phyloP scores from a whole-genome alignment of 2,888 invertebrate genomes.

The Dastarcus helophoroides region DNA sequence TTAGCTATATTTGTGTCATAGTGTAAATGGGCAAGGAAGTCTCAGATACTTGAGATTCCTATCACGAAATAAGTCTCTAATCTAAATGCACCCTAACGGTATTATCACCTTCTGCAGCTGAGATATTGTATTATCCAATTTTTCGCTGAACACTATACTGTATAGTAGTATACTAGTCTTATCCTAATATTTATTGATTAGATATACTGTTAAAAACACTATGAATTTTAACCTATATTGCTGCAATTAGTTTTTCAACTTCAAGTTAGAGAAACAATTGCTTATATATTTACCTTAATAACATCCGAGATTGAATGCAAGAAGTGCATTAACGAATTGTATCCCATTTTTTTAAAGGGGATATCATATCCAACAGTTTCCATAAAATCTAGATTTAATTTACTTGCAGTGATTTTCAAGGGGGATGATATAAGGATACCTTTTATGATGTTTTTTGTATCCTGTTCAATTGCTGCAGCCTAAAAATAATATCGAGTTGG shows the following conservation, averaged over 20 bases:
- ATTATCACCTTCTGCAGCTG: too few species aligned
- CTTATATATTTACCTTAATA: slow-evolving; percentile 13
- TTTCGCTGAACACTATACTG: too few species aligned
- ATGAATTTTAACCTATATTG: too few species aligned
- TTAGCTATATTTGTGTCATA: too few species aligned
- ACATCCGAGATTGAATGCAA: slow-evolving; percentile 23
- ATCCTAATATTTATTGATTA: too few species aligned
- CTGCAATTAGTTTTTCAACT: too few species aligned
- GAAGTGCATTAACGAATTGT: slow-evolving; percentile 19
- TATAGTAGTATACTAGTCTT: too few species aligned
- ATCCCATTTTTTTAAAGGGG: slow-evolving; percentile 22
- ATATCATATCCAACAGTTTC: slow-evolving; percentile 21
- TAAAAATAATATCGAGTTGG: neutral
- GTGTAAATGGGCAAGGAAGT: too few species aligned
- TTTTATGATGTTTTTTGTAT: slow-evolving; percentile 7
- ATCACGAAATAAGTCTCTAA: too few species aligned
- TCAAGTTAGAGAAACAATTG: neutral
- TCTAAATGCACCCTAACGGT: too few species aligned
- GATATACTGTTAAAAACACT: too few species aligned
- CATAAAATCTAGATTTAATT: slow-evolving; percentile 18
- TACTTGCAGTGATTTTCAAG: slow-evolving; percentile 1
- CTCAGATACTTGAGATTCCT: too few species aligned
- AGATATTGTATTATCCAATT: slow-evolving; percentile 1
- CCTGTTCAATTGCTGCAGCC: slow-evolving; percentile 1
- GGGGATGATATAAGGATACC: slow-evolving; percentile 7